phyloP scores from a whole-genome alignment of 2,113 vertebrate species.

The Physeter macrocephalus region DNA sequence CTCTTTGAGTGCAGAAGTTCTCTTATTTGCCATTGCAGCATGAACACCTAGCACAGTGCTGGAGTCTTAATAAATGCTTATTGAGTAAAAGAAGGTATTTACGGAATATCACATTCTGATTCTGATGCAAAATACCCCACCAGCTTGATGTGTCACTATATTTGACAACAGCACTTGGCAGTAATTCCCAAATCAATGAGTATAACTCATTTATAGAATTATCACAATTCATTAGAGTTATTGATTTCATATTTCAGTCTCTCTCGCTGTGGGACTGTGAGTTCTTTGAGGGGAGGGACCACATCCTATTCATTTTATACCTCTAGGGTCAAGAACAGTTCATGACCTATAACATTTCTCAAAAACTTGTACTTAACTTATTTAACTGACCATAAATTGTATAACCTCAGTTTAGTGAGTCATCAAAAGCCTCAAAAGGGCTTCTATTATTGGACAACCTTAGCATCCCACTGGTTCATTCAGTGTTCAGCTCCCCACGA shows the following conservation, averaged over 20 bases:
- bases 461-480: neutral
- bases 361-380: constrained; percentile 7
- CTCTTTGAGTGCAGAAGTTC: neutral
- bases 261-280: neutral
- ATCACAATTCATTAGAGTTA: constrained; percentile 51
- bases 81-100: neutral
- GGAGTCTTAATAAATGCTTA: neutral
- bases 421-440: neutral
- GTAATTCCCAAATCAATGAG: constrained; percentile 51
- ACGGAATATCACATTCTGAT: neutral
- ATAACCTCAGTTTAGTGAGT: constrained; percentile 3
- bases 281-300: neutral
- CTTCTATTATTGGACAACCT: neutral
- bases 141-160: neutral
- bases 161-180: constrained; percentile 49
- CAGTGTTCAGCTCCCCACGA: neutral
- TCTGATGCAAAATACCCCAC: neutral
- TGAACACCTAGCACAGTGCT: neutral
- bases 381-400: constrained; percentile 20
- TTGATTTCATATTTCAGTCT: constrained; percentile 33
- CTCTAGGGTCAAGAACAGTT: neutral
- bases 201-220: constrained; percentile 54
- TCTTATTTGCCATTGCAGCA: neutral
- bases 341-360: constrained; percentile 20
- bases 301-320: neutral